Conservation (phyloP, 2,797 vertebrate species). For the Numenius phaeopus region DNA sequence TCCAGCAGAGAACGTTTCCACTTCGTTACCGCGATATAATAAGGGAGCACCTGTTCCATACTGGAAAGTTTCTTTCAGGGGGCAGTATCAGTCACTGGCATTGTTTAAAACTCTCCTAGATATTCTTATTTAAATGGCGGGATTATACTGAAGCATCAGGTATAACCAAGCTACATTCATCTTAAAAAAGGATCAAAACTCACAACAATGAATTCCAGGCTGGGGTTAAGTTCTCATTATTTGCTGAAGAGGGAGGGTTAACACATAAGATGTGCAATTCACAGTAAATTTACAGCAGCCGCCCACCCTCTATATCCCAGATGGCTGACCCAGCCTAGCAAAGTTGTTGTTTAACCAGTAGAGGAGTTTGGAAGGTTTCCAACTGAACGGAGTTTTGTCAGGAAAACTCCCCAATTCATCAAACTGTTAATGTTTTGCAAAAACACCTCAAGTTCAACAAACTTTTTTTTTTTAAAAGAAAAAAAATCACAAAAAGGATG, state of each 20-base stretch:
- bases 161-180: neutral
- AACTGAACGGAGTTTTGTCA: conserved; percentile 21
- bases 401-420: conserved; percentile 47
- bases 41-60: conserved; percentile 29
- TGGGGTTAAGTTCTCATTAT: neutral
- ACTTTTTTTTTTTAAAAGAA: neutral
- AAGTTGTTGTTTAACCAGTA: conserved; percentile 61
- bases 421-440: neutral
- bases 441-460: neutral
- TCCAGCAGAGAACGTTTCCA: conserved; percentile 66
- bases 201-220: neutral
- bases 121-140: conserved; percentile 30
- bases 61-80: conserved; percentile 39
- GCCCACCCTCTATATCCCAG: conserved; percentile 40
- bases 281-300: conserved; percentile 38
- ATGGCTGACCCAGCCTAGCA: conserved; percentile 63
- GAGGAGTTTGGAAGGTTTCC: conserved; percentile 45
- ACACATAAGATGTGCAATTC: conserved; percentile 6
- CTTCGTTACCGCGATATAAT: conserved; percentile 60
- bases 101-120: conserved; percentile 18
- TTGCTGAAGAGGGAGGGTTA: conserved; percentile 53
- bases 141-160: conserved; percentile 52
- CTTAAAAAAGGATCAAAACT: neutral
- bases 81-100: conserved; percentile 20
- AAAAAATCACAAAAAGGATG: neutral